Evolutionary conservation across 2,797 vertebrate genomes (phyloP), one percentile per base, ranked within the genome.

Genomic region (Mus caroli): DNA sequence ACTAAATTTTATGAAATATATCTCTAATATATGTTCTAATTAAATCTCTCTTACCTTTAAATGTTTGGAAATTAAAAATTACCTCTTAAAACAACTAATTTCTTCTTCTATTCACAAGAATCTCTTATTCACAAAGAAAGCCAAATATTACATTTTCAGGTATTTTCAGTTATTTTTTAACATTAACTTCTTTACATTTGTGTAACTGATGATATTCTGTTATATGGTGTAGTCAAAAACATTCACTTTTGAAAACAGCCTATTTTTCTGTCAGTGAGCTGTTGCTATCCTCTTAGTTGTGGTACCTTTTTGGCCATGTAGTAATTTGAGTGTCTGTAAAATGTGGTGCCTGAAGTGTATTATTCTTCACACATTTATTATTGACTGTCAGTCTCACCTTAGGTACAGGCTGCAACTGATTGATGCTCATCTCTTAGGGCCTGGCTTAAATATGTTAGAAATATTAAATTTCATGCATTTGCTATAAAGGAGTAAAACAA

Each of bases 381-480:
- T 13, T 52, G 37, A 94, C n/a, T 73, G 54, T 43, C 43, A 52
- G 3, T 73, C 19, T 71, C 92, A 37, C 34, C 40, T 92, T 96
- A 20, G 58, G 37, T 96, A 78, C 1, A 87, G 52, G 34, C 52
- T 84, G 46, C 24, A 76, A 24, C 4, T 91, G 90, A 76, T 13
- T 90, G 46, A 79, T 77, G 26, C n/a, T 88, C 34, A 22, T 90
- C 69, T 91, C 37, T 56, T 87, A 89, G 78, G 19, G 26, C 82
- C 8, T 86, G 67, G 17, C 22, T 75, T 26, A 87, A 19, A 28
- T 22, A 58, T 76, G 64, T 28, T 34, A 90, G 76, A 91, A 95
- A 82, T 91, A 71, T 89, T 95, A 95, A n/a, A 64, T 87, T 67
- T 79, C 40, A 80, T 83, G 4, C 60, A 88, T 79, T 46, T 46